Evolutionary conservation across 37 sponge, comb jelly and placozoan genomes (phyloP), one percentile per base, ranked within the genome.

Genomic region (Diacarnus erythraeanus): DNA sequence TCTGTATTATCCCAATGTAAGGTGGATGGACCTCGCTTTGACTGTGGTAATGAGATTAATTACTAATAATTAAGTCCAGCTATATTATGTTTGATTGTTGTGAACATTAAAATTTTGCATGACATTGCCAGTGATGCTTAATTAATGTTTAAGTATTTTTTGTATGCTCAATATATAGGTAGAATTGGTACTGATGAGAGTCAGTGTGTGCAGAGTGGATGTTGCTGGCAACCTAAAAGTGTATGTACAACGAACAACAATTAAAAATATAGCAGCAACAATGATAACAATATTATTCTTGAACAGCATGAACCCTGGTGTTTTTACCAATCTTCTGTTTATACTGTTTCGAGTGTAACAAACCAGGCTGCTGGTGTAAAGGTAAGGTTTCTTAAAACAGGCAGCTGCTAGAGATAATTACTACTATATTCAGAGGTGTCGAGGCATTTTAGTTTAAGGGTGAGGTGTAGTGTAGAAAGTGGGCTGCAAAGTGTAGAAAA

Each of bases 21-120:
- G 1, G 3, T 30, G 20, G 57, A 82, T 71, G 72, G 66, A 15
- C 64, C 85, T 22, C 61, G 85, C 33, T 21, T 29, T 3, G 85
- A 84, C 33, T 84, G 85, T 77, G 85, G 85, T 84, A 77, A 68
- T n/a, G n/a, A n/a, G n/a, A n/a, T n/a, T n/a, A n/a, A n/a, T n/a
- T n/a, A n/a, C n/a, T n/a, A n/a, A n/a, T 47, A 12, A 15, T 15
- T 47, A 47, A 12, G 51, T 47, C 51, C 51, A 47, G 10, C 12
- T 47, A 47, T 47, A 47, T 47, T 69, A 69, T 17, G 20, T 31
- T 36, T 18, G 38, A 69, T 12, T 47, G 51, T 47, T 47, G 51
- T 47, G 51, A 12, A 12, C n/a, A n/a, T n/a, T 64, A 30, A 30
- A 64, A 8, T 12, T n/a, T 30, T 10, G 27, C 65, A 10, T 9